Base-by-base conservation (phyloP, 2,113 vertebrate genomes). In the Poecile atricapillus region DNA sequence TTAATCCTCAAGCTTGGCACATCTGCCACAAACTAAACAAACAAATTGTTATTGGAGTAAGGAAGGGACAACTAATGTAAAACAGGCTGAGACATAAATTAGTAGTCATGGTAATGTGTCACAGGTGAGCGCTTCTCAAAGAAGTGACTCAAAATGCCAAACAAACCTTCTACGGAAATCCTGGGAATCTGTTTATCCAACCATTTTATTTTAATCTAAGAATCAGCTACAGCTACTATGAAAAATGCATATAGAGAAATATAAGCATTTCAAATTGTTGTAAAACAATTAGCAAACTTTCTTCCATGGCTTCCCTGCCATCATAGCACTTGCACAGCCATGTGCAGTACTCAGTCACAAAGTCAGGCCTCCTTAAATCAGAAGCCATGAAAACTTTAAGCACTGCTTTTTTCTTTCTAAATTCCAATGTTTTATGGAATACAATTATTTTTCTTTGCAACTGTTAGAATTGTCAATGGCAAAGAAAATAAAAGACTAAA, bases 1-100 rank as follows among this genome's bases (percentile, higher is more conserved):
- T 80, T 22, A 91, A 91, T 86, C 87, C 71, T 93, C 64, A 87
- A 58, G 43, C 19, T 77, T 90, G 88, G 90, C 87, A 67, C 58
- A 55, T 91, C 63, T 83, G 63, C 82, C 63, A 87, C 78, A 83
- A 95, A 89, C 83, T 77, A 94, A 88, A 90, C 47, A 95, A 95
- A 93, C 85, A 92, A 94, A 83, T 77, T 2, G 11, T 85, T 91
- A 55, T 2, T 83, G 87, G 82, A 95, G 79, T 85, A 70, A 92
- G 77, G 55, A 83, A 82, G 41, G 87, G 87, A 88, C 82, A 86
- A 90, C 90, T 91, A 86, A 93, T 91, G 64, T 83, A 86, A 91
- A 94, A 88, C 79, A 90, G 93, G 47, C 56, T 86, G 87, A 77
- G 67, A 30, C 55, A 86, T 46, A 90, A 93, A 95, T 81, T 41